Evolutionary conservation across 1,140 invertebrate genomes (phyloP), one percentile per base, ranked within the genome.

Genomic region (Macrosteles quadrilineatus): DNA sequence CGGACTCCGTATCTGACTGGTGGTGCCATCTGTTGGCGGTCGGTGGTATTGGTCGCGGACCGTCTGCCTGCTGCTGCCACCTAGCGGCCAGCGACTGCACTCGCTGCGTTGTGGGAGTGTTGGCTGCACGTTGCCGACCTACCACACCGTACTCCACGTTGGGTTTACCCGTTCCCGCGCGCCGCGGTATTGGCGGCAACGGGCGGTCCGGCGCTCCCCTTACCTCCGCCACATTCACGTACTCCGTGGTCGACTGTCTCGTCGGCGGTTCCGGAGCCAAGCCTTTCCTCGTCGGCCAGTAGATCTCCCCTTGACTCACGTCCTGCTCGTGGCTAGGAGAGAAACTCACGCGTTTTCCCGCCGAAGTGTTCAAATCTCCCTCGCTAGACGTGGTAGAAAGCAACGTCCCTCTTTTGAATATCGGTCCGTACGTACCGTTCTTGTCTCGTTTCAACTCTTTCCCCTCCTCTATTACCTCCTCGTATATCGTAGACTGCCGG

Each of bases 1-100:
- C 75, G n/a, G 74, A 75, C 64, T 76, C 75, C 9, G 73, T 71
- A 21, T 75, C 75, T 1, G 74, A 75, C 57, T 71, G 72, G 19
- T 71, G 69, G 29, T 68, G 62, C 45, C 68, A 69, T 69, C 68
- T 69, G 68, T 69, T 69, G 63, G 67, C 43, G 45, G 45, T 27
- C 32, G 62, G 0, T 25, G 45, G 31, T 9, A 27, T 19, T 2
- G 59, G 25, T 12, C 47, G 63, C 21, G 25, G 25, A 25, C 27
- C 55, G 4, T 12, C 6, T 30, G 2, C 21, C 27, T 70, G 72
- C 31, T 73, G 72, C 32, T 71, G 67, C 45, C 68, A 69, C 30
- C 68, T 69, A 30, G 40, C 64, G 63, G 67, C 66, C 43, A 69
- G 32, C 62, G 70, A 6, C 43, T 71, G 50, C 27, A 63, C 55